phyloP scores from a whole-genome alignment of 2,888 invertebrate species.

The Petrolisthes manimaculis region DNA sequence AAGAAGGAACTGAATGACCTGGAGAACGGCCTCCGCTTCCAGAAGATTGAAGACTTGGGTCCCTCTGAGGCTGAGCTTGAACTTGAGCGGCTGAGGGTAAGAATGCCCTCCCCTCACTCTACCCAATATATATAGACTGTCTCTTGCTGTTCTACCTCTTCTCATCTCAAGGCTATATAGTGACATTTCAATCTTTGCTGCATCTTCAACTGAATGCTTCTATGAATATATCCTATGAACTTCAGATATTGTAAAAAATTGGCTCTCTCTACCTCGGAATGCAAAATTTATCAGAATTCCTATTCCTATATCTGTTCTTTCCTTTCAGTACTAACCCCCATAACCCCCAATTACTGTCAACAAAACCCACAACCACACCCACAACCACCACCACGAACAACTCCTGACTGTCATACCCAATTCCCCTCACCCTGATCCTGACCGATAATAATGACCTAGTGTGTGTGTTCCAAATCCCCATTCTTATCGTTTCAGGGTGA shows the following conservation, averaged over 20 bases:
- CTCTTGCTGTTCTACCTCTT: neutral
- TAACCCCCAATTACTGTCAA: constrained; percentile 18
- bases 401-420: neutral
- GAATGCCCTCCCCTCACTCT: constrained; percentile 73
- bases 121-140: neutral
- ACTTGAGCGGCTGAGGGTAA: constrained; percentile 75
- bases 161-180: neutral
- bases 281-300: constrained; percentile 17
- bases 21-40: constrained; percentile 80
- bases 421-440: constrained; percentile 17
- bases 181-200: neutral
- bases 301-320: constrained; percentile 46
- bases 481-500: constrained; percentile 29
- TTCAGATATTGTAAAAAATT: neutral
- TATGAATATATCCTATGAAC: neutral
- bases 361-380: neutral
- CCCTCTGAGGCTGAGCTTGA: constrained; percentile 73
- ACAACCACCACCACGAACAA: constrained; percentile 6
- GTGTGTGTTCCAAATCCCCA: constrained; percentile 7
- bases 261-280: constrained; percentile 19
- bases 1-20: constrained; percentile 91
- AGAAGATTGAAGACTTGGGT: constrained; percentile 68
- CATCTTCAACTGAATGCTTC: neutral
- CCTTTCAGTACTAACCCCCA: constrained; percentile 55
- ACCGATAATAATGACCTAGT: neutral